phyloP scores from a whole-genome alignment of 2,797 vertebrate species.

The Rhinophrynus dorsalis region DNA sequence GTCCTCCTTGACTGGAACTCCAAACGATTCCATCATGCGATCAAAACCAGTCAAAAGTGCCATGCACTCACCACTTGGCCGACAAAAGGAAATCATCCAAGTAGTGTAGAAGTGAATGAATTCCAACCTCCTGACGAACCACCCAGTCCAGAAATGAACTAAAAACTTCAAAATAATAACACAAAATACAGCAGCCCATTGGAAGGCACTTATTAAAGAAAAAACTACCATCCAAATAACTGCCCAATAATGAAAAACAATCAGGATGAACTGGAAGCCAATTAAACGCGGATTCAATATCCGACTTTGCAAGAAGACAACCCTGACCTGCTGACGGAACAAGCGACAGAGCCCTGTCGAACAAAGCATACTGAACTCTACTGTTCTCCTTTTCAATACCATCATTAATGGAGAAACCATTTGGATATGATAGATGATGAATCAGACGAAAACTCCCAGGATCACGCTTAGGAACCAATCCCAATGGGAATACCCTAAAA shows the following conservation, averaged over 20 bases:
- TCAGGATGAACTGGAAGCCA: not conserved
- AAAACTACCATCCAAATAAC: not conserved
- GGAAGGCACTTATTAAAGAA: not conserved
- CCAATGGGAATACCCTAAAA: not conserved
- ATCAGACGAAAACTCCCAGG: not conserved
- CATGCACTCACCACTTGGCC: not conserved
- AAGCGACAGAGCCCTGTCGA: not conserved
- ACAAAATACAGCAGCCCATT: not conserved
- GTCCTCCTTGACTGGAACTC: not conserved
- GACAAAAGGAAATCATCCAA: not conserved
- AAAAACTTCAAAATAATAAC: constrained; percentile 2
- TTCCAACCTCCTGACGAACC: not conserved
- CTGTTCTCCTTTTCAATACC: not conserved
- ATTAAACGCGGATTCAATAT: not conserved
- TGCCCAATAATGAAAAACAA: not conserved
- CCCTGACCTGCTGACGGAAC: not conserved
- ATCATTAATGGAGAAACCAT: not conserved
- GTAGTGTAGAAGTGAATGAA: not conserved
- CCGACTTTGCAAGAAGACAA: not conserved
- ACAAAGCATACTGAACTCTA: not conserved
- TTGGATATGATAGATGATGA: not conserved
- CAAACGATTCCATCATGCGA: not conserved
- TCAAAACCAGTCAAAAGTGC: not conserved
- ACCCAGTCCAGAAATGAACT: not conserved
- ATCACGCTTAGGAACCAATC: not conserved